Evolutionary conservation across 1,140 invertebrate genomes (phyloP), one percentile per base, ranked within the genome.

Genomic region (Belonocnema kinseyi): DNA sequence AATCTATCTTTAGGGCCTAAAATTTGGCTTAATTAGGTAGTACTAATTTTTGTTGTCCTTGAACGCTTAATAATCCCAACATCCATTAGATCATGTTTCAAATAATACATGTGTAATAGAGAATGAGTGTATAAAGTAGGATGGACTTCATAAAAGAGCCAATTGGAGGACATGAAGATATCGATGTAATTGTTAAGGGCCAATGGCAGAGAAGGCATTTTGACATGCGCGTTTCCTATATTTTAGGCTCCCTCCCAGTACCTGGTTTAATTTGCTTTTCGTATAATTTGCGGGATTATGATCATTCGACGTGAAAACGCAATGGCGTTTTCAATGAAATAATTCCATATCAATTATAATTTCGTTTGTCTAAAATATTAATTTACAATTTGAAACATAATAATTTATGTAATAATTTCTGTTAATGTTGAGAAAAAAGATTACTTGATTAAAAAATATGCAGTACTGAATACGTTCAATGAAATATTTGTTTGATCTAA

Each of bases 251-350:
- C 61, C 61, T 40, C 61, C 53, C 61, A 66, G n/a, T 66, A 46
- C 2, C 8, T 46, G 33, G 61, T 33, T 66, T 46, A 66, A 66
- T 66, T 66, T 40, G 26, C 13, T 46, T 66, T 66, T n/a, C 5
- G 14, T 33, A 66, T 66, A n/a, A 66, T 66, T 66, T 40, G 6
- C 26, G 33, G 61, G 61, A 66, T 66, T 66, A 33, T 66, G 61
- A 66, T 66, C 40, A 66, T 66, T 66, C 58, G 61, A 66, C 26
- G 61, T 66, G 61, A 66, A 66, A 66, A 66, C 61, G 26, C 40
- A 66, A 66, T 66, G 61, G 33, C 61, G 61, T 66, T 66, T 66
- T 66, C 61, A 26, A 2, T 5, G 13, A 66, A 66, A 40, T 33
- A 40, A 66, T 66, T 66, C 61, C 14, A 66, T 66, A 46, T 16